Conservation (phyloP, 2,888 invertebrate genomes). For the Cephus nigrinus region DNA sequence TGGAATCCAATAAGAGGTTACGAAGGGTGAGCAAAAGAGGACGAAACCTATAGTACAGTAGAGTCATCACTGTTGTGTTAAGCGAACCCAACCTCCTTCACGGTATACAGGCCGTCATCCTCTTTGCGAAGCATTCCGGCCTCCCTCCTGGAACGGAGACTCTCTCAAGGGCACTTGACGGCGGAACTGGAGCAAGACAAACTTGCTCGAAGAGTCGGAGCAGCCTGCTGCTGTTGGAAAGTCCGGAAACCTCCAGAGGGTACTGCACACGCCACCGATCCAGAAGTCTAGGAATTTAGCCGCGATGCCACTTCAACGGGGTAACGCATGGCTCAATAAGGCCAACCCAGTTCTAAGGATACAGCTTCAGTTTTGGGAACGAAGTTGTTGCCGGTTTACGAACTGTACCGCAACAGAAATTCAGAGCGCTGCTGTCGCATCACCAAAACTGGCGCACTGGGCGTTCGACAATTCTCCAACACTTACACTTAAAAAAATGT, state of each 20-base stretch:
- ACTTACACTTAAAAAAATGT: background rate
- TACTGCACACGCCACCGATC: background rate
- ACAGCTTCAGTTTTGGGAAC: background rate
- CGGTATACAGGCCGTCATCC: slow-evolving; percentile 24
- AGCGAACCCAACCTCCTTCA: slow-evolving; percentile 23
- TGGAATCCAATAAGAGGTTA: slow-evolving; percentile 45
- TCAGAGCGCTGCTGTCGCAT: background rate
- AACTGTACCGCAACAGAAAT: background rate
- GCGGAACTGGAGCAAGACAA: slow-evolving; percentile 51
- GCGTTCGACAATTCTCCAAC: background rate
- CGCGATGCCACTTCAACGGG: background rate
- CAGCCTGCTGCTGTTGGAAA: slow-evolving; percentile 4
- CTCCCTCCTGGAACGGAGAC: background rate
- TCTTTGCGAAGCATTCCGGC: slow-evolving; percentile 20
- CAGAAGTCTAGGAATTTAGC: background rate
- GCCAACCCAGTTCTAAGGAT: slow-evolving; percentile 17
- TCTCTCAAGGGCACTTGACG: slow-evolving; percentile 45
- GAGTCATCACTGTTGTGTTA: slow-evolving; percentile 27
- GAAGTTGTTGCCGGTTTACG: background rate
- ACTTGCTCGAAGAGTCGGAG: slow-evolving; percentile 8
- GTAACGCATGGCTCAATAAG: slow-evolving; percentile 9
- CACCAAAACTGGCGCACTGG: background rate
- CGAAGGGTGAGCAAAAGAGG: slow-evolving; percentile 23
- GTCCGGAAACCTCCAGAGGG: slow-evolving; percentile 9
- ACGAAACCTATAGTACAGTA: background rate